Evolutionary conservation across 2,113 vertebrate genomes (phyloP).

Genomic region (Opisthocomus hoazin): DNA sequence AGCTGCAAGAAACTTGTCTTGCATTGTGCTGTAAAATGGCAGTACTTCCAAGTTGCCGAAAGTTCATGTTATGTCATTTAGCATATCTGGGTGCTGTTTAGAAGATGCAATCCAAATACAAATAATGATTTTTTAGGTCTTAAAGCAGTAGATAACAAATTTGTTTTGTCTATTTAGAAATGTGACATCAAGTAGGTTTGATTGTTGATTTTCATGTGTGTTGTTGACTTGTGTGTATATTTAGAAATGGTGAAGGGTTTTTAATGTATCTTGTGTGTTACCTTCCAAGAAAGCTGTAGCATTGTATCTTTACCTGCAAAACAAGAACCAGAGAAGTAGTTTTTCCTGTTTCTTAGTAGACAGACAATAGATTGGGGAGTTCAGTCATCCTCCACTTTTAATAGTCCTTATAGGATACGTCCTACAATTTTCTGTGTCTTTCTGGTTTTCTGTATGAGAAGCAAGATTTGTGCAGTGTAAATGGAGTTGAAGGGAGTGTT

Average conservation of each 20-base stretch:
- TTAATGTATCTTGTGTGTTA: not conserved
- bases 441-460: not conserved
- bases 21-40: not conserved
- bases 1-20: not conserved
- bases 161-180: not conserved
- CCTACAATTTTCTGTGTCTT: not conserved
- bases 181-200: not conserved
- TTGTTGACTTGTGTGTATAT: not conserved
- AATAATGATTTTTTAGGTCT: not conserved
- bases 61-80: not conserved
- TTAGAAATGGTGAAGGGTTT: not conserved
- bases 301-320: not conserved
- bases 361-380: not conserved
- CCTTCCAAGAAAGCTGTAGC: not conserved
- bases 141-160: not conserved
- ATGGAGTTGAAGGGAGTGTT: not conserved
- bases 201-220: not conserved
- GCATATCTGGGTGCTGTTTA: not conserved
- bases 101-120: not conserved
- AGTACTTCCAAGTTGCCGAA: not conserved
- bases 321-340: not conserved
- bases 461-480: not conserved
- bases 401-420: not conserved
- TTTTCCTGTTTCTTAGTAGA: not conserved
- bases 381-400: not conserved